Percentiles rank a stretch among this genome's conserved stretches.
These are phyloP conservation scores for Crotalus helleri DNA, from an alignment of 2,113 vertebrate genomes.

Conservation along the genomic window DNA sequence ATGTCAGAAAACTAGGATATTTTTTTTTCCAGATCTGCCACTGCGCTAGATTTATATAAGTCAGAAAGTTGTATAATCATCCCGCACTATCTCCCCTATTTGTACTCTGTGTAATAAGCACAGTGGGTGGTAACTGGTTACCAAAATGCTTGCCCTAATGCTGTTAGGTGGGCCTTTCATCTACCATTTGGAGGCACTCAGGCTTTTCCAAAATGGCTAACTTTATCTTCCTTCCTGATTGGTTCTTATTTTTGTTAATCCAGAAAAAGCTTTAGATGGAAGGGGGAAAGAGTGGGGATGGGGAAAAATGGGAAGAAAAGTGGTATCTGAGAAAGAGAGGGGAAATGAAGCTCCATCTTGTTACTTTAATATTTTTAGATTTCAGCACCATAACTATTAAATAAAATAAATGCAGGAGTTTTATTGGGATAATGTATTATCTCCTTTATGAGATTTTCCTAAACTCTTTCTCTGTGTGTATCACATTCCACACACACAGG, in stretches of 20 bases:
- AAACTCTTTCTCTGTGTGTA: conserved; percentile 35
- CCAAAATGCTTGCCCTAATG: conserved; percentile 25
- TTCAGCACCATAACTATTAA: background rate
- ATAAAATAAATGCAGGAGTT: conserved; percentile 3
- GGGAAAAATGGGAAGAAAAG: conserved; percentile 23
- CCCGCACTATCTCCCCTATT: background rate
- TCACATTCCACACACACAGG: background rate
- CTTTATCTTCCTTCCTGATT: conserved; percentile 26
- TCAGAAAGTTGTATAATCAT: conserved; percentile 21
- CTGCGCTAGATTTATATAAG: conserved; percentile 6
- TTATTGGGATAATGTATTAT: conserved; percentile 27
- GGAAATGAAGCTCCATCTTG: conserved; percentile 35
- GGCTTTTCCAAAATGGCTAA: conserved; percentile 50
- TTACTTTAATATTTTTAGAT: conserved; percentile 36
- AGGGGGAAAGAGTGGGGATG: background rate
- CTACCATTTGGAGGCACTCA: conserved; percentile 59
- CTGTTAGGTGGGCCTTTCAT: conserved; percentile 32
- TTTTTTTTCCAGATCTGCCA: background rate
- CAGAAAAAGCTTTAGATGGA: background rate
- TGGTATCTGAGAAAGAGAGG: conserved; percentile 2
- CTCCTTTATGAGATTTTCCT: conserved; percentile 32
- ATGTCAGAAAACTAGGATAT: background rate
- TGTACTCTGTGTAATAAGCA: conserved; percentile 12
- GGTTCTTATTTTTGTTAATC: conserved; percentile 39
- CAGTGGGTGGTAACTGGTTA: background rate